phyloP scores from a whole-genome alignment of 2,888 invertebrate species.

The Cyrtodaria siliqua region DNA sequence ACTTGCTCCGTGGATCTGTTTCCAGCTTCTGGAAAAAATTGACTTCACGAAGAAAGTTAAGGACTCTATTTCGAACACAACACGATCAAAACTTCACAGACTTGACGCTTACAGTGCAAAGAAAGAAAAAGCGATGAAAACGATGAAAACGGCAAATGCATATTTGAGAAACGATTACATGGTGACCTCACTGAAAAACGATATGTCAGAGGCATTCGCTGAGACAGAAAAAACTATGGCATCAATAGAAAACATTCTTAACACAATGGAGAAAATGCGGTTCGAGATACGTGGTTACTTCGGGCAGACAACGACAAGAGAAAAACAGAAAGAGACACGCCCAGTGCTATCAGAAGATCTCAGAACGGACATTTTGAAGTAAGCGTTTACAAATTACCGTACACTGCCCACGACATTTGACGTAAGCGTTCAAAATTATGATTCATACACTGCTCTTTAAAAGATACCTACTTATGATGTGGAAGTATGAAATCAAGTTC shows the following conservation, averaged over 20 bases:
- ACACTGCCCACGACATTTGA: too few relatives aligned
- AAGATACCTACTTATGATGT: too few relatives aligned
- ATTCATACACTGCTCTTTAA: too few relatives aligned
- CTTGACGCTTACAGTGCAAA: constrained; percentile 4
- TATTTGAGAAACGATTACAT: constrained; percentile 5
- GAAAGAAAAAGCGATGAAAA: neutral
- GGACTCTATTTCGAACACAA: constrained; percentile 6
- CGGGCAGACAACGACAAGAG: constrained; percentile 14
- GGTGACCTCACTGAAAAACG: constrained; percentile 8
- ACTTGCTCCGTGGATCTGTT: constrained; percentile 2
- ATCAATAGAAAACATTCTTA: constrained; percentile 2
- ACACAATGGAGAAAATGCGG: constrained; percentile 32
- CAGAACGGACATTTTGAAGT: constrained; percentile 14
- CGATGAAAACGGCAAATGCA: neutral
- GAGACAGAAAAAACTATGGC: constrained; percentile 20
- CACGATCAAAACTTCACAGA: constrained; percentile 9
- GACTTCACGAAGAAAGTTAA: neutral
- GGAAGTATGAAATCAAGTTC: too few relatives aligned
- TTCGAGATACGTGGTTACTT: constrained; percentile 36
- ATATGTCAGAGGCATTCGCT: constrained; percentile 14
- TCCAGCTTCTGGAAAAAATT: constrained; percentile 4
- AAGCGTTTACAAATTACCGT: too few relatives aligned
- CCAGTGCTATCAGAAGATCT: neutral
- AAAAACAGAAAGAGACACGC: neutral
- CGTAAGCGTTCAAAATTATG: too few relatives aligned